Evolutionary conservation across 2,888 invertebrate genomes (phyloP), one percentile per base, ranked within the genome.

Genomic region (Thumatha senex): DNA sequence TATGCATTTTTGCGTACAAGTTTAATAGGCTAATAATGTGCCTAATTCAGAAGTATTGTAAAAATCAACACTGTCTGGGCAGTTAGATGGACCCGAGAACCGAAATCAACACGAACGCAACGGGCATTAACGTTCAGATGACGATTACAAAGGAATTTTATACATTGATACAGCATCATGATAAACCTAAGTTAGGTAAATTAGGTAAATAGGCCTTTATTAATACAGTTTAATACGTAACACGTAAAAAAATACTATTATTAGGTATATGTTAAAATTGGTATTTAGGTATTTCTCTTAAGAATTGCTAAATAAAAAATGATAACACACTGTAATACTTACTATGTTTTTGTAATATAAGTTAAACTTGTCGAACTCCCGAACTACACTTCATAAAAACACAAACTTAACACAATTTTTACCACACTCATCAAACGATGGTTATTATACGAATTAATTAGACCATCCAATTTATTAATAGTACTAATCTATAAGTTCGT

Each of bases 301-400:
- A n/a, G 7, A 18, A 5, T 24, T 39, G 15, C 7, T 14, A 43
- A 38, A 8, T 12, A 33, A 34, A 46, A 40, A 14, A 31, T 29
- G 40, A 50, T 30, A 34, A 43, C 9, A 42, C n/a, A 29, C 38
- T 42, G 8, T 1, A 61, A 56, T 47, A 47, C n/a, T 31, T 33
- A 45, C 29, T 33, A n/a, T 50, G n/a, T 51, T 46, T 49, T 43
- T 13, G 35, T 46, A 42, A 30, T 11, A 55, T 14, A 56, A 59
- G 42, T 48, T 42, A 24, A 24, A 5, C 18, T 5, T 24, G 2
- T 5, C 31, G 2, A 41, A 50, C 54, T 56, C 56, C 63, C 46
- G 40, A 58, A 56, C 57, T 39, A 29, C 58, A 66, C 65, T 57
- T 56, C 49, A 15, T 7, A 42, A 48, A 31, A 51, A 54, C 46